These are phyloP conservation scores for Pseudomyrmex dendroicus DNA, from an alignment of 1,140 invertebrate species.

Conservation along the genomic window DNA sequence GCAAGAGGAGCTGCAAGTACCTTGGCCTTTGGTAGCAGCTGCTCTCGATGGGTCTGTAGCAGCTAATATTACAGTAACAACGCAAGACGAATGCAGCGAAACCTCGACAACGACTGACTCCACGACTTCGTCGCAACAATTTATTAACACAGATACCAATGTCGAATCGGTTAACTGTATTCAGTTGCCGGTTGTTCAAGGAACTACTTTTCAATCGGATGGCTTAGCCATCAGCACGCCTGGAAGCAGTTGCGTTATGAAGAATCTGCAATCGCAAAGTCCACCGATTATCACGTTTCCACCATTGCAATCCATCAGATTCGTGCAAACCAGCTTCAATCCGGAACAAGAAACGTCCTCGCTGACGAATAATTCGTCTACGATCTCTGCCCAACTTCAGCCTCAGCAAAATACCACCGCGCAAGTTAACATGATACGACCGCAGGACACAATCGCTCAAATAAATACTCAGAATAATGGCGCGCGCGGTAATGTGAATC, in stretches of 20 bases:
- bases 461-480: slow-evolving; percentile 73
- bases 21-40: slow-evolving; percentile 83
- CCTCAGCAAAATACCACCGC: slow-evolving; percentile 70
- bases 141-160: slow-evolving; percentile 72
- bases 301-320: slow-evolving; percentile 82
- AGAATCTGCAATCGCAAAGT: slow-evolving; percentile 80
- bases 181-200: slow-evolving; percentile 79
- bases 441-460: slow-evolving; percentile 79
- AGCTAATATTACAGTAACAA: slow-evolving; percentile 82
- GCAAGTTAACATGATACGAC: slow-evolving; percentile 77
- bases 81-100: slow-evolving; percentile 81
- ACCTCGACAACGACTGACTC: slow-evolving; percentile 79
- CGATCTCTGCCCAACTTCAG: slow-evolving; percentile 75
- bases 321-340: slow-evolving; percentile 83
- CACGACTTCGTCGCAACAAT: slow-evolving; percentile 70
- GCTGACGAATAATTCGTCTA: slow-evolving; percentile 65
- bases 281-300: slow-evolving; percentile 82
- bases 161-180: slow-evolving; percentile 79
- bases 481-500: slow-evolving; percentile 61
- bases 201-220: slow-evolving; percentile 78
- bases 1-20: slow-evolving; percentile 82
- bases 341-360: slow-evolving; percentile 75
- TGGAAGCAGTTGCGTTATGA: slow-evolving; percentile 79
- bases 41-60: slow-evolving; percentile 81
- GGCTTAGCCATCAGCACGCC: slow-evolving; percentile 76